Percentiles rank a stretch among this genome's conserved stretches.
Conservation (phyloP, 2,113 vertebrate species). For the Peromyscus maniculatus region DNA sequence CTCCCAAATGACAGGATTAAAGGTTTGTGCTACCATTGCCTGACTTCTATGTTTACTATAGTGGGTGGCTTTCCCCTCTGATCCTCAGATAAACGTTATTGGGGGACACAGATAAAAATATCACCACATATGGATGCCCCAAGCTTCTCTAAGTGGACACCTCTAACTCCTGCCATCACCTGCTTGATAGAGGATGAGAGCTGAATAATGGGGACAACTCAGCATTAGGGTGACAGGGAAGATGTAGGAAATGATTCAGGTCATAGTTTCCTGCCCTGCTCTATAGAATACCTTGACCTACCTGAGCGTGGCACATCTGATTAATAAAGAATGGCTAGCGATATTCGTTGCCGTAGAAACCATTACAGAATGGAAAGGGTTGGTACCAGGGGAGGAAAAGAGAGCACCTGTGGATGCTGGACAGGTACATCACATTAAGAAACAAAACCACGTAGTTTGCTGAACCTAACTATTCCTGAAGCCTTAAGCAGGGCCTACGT, state of each 20-base stretch:
- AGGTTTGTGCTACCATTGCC: too few species aligned
- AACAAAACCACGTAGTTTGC: not conserved
- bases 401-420: not conserved
- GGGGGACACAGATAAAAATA: too few species aligned
- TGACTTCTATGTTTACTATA: too few species aligned
- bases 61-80: too few species aligned
- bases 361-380: not conserved
- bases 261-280: not conserved
- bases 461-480: not conserved
- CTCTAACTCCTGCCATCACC: not conserved
- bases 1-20: too few species aligned
- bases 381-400: not conserved
- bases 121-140: too few species aligned
- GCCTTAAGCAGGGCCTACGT: not conserved
- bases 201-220: not conserved
- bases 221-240: not conserved
- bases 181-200: not conserved
- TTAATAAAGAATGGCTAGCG: not conserved
- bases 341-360: not conserved
- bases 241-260: not conserved
- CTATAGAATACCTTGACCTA: not conserved
- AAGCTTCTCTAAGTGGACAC: not conserved
- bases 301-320: not conserved
- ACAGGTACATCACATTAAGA: not conserved
- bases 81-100: too few species aligned